Evolutionary conservation across 2,888 invertebrate genomes (phyloP).

Genomic region (Pollenia griseotomentosa): DNA sequence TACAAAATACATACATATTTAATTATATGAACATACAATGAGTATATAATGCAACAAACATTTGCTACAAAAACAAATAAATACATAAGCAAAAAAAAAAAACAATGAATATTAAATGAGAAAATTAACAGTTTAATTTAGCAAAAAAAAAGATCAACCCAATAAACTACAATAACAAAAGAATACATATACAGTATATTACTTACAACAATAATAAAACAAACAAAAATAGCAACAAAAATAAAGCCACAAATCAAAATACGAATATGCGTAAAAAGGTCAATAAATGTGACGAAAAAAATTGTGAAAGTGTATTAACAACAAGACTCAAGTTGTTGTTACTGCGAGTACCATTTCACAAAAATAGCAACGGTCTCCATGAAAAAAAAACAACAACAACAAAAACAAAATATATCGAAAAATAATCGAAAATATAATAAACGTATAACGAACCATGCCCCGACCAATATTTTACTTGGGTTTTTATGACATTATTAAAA

Average conservation of each 20-base stretch:
- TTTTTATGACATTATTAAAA: slow-evolving; percentile 69
- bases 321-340: slow-evolving; percentile 19
- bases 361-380: not conserved
- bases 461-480: slow-evolving; percentile 10
- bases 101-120: slow-evolving; percentile 64
- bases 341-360: not conserved
- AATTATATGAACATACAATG: not conserved
- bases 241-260: slow-evolving; percentile 38
- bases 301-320: not conserved
- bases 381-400: slow-evolving; percentile 1
- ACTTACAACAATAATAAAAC: slow-evolving; percentile 28
- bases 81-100: not conserved
- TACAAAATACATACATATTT: slow-evolving; percentile 37
- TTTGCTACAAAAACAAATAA: slow-evolving; percentile 36
- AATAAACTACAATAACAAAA: slow-evolving; percentile 19
- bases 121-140: slow-evolving; percentile 56
- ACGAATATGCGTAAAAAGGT: slow-evolving; percentile 17
- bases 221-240: slow-evolving; percentile 10
- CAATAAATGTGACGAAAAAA: slow-evolving; percentile 2
- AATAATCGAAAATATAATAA: not conserved
- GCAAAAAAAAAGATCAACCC: slow-evolving; percentile 35
- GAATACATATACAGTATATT: not conserved
- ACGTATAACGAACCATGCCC: not conserved
- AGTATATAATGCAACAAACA: slow-evolving; percentile 45
- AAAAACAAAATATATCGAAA: no score